Evolutionary conservation across 2,113 vertebrate species (phyloP), one percentile per base, ranked within the genome.

Genomic region (Lathamus discolor): DNA sequence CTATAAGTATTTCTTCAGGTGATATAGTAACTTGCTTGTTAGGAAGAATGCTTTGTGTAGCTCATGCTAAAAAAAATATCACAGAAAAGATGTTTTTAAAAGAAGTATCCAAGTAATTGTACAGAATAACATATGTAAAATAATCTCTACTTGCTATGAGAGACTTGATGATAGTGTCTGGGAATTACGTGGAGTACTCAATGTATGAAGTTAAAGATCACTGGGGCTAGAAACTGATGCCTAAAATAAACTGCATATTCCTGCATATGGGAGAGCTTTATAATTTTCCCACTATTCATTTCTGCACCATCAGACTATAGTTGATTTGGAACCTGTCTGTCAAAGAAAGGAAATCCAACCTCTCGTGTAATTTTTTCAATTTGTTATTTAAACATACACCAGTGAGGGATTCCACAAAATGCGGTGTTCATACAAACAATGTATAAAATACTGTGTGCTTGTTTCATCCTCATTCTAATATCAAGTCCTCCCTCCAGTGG

Each of bases 401-500:
- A 93, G 68, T 83, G 72, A 85, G 39, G 25, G 77, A 63, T 96
- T 98, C 61, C 70, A 82, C 74, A 92, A 94, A 95, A 91, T 94
- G 44, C 88, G 93, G 19, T 82, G 66, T 92, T 97, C 91, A 86
- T 59, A 84, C 76, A 97, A 96, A 87, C 89, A 93, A 25, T 39
- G 59, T 64, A 63, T 90, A 92, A 92, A 81, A 64, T 74, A 64
- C 87, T 64, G 63, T 83, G 70, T 93, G 73, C 86, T 96, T 95
- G 17, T 90, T 97, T 95, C 83, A 83, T 95, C 80, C 69, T 95
- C 90, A 92, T 97, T 97, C 44, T 91, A 92, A 83, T 89, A 94
- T 67, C 88, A 97, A 95, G 91, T 93, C 95, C 75, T 97, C 95
- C 86, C 95, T 98, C 96, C 96, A 97, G 94, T 96, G 96, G 96